phyloP scores from a whole-genome alignment of 2,888 invertebrate genomes.

The Gnatocerus cornutus region DNA sequence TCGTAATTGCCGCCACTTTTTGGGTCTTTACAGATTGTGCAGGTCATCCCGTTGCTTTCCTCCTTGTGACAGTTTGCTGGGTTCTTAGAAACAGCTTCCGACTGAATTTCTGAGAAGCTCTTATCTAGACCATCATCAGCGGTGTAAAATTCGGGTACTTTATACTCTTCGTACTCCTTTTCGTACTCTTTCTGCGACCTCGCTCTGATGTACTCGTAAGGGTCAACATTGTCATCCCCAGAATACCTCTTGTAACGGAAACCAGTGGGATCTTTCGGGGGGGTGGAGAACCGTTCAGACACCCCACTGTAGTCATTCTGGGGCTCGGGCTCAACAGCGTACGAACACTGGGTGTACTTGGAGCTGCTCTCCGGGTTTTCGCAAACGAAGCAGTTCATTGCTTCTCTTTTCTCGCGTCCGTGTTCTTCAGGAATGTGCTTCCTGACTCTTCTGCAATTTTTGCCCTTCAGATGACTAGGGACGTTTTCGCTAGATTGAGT shows the following conservation, averaged over 20 bases:
- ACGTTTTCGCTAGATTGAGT: conserved; percentile 58
- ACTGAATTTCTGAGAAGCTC: conserved; percentile 77
- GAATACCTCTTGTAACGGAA: conserved; percentile 71
- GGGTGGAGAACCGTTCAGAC: conserved; percentile 64
- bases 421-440: conserved; percentile 70
- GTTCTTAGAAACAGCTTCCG: conserved; percentile 75
- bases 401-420: conserved; percentile 61
- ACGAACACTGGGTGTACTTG: conserved; percentile 75
- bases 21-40: conserved; percentile 83
- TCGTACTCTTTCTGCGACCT: conserved; percentile 70
- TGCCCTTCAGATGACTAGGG: conserved; percentile 57
- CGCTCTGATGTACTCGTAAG: conserved; percentile 74
- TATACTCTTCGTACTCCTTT: conserved; percentile 68
- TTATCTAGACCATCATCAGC: conserved; percentile 73
- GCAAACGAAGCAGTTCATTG: conserved; percentile 74
- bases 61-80: conserved; percentile 79
- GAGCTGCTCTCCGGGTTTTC: conserved; percentile 73
- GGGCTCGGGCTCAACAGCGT: conserved; percentile 72
- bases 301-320: conserved; percentile 68
- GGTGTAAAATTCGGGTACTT: conserved; percentile 63
- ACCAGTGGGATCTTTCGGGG: conserved; percentile 56
- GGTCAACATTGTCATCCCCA: conserved; percentile 68
- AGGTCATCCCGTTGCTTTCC: conserved; percentile 78
- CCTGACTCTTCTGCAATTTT: conserved; percentile 77
- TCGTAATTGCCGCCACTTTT: conserved; percentile 85